Evolutionary conservation across 2,888 invertebrate species (phyloP).

Genomic region (Ophion slaviceki): DNA sequence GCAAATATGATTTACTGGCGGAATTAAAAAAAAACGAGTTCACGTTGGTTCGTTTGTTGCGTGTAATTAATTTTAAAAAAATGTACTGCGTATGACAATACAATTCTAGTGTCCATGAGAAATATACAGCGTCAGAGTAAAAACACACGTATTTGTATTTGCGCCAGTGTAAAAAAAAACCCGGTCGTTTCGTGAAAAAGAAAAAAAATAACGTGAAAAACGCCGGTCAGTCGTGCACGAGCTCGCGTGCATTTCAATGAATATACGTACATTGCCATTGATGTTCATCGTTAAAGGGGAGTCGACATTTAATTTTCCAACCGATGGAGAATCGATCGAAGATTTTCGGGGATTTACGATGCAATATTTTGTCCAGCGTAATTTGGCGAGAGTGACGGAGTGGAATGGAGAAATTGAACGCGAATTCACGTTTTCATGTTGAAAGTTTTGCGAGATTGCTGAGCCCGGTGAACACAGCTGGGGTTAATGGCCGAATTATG

Average conservation of each 20-base stretch:
- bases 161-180: not conserved
- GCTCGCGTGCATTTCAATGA: constrained; percentile 6
- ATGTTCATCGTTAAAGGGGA: not conserved
- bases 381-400: not conserved
- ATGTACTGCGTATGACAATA: not conserved
- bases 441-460: not conserved
- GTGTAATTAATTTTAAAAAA: not conserved
- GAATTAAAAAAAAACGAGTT: not conserved
- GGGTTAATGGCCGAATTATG: constrained; percentile 7
- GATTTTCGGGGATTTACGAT: constrained; percentile 20
- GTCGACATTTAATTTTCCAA: constrained; percentile 17
- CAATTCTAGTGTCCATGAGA: not conserved
- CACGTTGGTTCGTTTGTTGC: not conserved
- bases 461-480: not conserved
- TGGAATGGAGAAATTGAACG: not conserved
- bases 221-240: not conserved
- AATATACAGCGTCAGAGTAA: not conserved
- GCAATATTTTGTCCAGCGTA: not conserved
- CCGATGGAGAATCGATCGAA: constrained; percentile 18
- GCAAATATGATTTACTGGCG: not conserved
- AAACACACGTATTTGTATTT: not conserved
- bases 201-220: constrained; percentile 1
- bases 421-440: not conserved
- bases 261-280: constrained; percentile 21
- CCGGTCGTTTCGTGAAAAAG: not conserved